A percentile compares a stretch with the other conserved stretches of the same genome.
These are phyloP conservation scores for Cassiopea andromeda DNA, from an alignment of 30 jellyfish, hydroid and myxozoan genomes.

Conservation along the genomic window DNA sequence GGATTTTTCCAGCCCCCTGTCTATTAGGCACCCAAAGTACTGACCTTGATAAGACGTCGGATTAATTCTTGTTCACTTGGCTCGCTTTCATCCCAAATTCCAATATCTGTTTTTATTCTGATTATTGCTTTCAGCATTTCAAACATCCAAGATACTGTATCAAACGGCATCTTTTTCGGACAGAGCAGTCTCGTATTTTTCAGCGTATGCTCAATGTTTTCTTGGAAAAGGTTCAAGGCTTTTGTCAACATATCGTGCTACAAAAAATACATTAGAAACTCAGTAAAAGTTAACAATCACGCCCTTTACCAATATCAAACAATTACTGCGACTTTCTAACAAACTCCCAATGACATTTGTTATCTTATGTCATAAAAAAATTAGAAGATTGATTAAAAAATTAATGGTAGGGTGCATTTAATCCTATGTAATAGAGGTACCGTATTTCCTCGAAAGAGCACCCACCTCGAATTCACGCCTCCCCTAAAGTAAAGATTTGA, in stretches of 20 bases:
- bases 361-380: too few relatives aligned
- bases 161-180: constrained; percentile 52
- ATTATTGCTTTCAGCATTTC: constrained; percentile 60
- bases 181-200: constrained; percentile 30
- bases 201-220: constrained; percentile 32
- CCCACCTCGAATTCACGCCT: too few relatives aligned
- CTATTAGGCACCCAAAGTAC: neutral
- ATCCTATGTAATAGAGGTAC: too few relatives aligned
- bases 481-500: too few relatives aligned
- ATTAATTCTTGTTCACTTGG: constrained; percentile 9
- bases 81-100: constrained; percentile 28
- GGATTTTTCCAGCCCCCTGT: too few relatives aligned
- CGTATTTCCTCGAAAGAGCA: too few relatives aligned
- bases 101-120: constrained; percentile 37
- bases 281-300: too few relatives aligned
- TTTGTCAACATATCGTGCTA: constrained; percentile 21
- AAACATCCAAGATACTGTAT: constrained; percentile 56
- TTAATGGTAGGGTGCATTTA: too few relatives aligned
- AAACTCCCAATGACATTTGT: too few relatives aligned
- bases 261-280: neutral
- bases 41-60: constrained; percentile 32
- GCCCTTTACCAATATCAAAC: too few relatives aligned
- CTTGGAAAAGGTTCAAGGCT: constrained; percentile 39
- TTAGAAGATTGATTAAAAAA: too few relatives aligned
- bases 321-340: too few relatives aligned